Evolutionary conservation across 1,140 invertebrate genomes (phyloP), one percentile per base, ranked within the genome.

Genomic region (Lethrus apterus): DNA sequence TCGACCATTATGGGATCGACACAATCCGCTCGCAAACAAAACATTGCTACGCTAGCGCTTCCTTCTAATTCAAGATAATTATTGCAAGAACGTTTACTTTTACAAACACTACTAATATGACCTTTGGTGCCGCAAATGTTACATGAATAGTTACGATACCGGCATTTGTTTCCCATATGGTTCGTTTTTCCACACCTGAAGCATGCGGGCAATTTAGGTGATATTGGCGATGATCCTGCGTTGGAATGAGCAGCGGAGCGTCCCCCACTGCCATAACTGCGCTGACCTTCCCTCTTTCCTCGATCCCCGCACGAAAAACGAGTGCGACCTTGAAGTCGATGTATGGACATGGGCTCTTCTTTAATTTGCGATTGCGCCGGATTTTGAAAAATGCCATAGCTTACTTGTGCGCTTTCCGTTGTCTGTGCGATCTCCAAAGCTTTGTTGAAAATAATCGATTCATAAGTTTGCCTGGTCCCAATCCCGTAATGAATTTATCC

Each of bases 31-130:
- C n/a, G n/a, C n/a, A n/a, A n/a, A n/a, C n/a, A n/a, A n/a, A n/a
- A n/a, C n/a, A n/a, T n/a, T n/a, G n/a, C n/a, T n/a, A n/a, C n/a
- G n/a, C n/a, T n/a, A n/a, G n/a, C n/a, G n/a, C n/a, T n/a, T n/a
- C n/a, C n/a, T n/a, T n/a, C n/a, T n/a, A 14, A 29, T 29, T 17
- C 7, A 8, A n/a, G 41, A 15, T 31, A 29, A n/a, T 13, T 44
- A 31, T 32, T 19, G 23, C 5, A 44, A 31, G 21, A 44, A 44
- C 8, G 3, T 38, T 4, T 15, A 19, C 13, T 17, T 13, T 38
- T 21, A 4, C 19, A 7, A 19, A 52, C 29, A 17, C 58, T 62
- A 24, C 43, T 31, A 9, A 70, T 48, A 3, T 64, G 61, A 0
- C 58, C 18, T 31, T 52, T 50, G 23, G 48, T 31, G 4, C 5